Conservation (phyloP, 2,797 vertebrate species). For the Tokudaia tokunoshimensis region DNA sequence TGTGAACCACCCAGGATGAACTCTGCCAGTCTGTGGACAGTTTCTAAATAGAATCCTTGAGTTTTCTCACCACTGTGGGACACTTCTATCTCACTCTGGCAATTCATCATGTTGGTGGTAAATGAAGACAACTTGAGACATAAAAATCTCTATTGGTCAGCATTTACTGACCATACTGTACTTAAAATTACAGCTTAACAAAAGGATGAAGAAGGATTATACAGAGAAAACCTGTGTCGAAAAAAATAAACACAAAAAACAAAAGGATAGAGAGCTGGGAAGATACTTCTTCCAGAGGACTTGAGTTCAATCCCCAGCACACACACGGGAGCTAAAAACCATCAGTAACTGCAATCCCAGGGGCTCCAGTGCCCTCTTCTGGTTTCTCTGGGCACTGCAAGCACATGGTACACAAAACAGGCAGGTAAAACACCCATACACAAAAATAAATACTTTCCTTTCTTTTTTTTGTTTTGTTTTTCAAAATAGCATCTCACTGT, state of each 20-base stretch:
- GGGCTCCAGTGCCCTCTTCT: background rate
- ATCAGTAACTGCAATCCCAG: background rate
- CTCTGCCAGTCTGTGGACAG: background rate
- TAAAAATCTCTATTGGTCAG: background rate
- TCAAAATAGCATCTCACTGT: background rate
- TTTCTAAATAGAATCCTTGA: background rate
- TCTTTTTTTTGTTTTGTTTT: background rate
- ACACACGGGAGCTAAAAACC: background rate
- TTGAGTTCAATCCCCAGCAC: background rate
- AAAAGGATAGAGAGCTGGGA: background rate
- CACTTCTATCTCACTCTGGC: background rate
- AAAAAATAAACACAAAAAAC: too few relatives aligned
- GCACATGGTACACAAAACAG: background rate
- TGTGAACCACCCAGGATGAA: background rate
- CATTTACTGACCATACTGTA: background rate
- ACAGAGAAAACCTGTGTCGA: too few relatives aligned
- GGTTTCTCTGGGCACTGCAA: background rate
- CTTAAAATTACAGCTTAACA: constrained; percentile 36
- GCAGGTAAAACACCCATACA: background rate
- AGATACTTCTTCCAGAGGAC: background rate
- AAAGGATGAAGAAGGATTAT: too few relatives aligned
- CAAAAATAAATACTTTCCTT: background rate
- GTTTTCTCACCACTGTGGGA: background rate
- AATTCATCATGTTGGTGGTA: background rate
- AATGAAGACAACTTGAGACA: background rate